A percentile compares a stretch with the other conserved stretches of the same genome.
phyloP scores from a whole-genome alignment of 2,888 invertebrate genomes.

The Drosophila falleni region DNA sequence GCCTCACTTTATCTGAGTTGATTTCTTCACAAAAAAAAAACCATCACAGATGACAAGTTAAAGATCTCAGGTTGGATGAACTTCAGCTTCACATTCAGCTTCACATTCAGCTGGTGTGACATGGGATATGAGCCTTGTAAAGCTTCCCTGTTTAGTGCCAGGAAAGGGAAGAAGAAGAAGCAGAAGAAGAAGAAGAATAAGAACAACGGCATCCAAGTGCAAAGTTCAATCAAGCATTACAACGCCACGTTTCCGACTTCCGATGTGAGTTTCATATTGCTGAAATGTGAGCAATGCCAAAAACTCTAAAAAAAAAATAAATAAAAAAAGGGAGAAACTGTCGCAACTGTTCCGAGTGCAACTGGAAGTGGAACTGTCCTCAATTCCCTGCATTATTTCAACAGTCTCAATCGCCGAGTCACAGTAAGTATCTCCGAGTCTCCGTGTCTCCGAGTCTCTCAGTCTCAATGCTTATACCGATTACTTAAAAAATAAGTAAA shows the following conservation, averaged over 20 bases:
- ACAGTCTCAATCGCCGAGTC: not conserved
- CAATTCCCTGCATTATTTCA: not conserved
- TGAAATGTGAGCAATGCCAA: conserved; percentile 58
- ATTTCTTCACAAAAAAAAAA: not conserved
- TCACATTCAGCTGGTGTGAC: conserved; percentile 51
- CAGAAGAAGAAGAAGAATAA: conserved; percentile 20
- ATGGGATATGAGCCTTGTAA: conserved; percentile 72
- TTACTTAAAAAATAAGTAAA: no score
- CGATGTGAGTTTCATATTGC: conserved; percentile 74
- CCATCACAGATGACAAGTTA: not conserved
- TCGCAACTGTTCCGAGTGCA: conserved; percentile 23
- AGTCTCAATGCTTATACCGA: no score
- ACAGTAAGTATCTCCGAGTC: not conserved
- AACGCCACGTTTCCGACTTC: conserved; percentile 81
- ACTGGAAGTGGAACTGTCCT: conserved; percentile 33
- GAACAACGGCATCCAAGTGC: conserved; percentile 47
- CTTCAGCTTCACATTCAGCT: conserved; percentile 6
- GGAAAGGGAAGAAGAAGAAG: conserved; percentile 30
- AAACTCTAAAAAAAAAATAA: conserved; percentile 1
- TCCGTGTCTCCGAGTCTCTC: conserved; percentile 7
- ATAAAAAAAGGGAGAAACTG: not conserved
- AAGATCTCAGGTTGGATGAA: not conserved
- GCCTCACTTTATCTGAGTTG: not conserved
- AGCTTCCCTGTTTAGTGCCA: conserved; percentile 61
- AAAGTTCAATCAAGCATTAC: conserved; percentile 76